These are phyloP conservation scores for Halichoerus grypus DNA, from an alignment of 2,113 vertebrate genomes.

Conservation along the genomic window DNA sequence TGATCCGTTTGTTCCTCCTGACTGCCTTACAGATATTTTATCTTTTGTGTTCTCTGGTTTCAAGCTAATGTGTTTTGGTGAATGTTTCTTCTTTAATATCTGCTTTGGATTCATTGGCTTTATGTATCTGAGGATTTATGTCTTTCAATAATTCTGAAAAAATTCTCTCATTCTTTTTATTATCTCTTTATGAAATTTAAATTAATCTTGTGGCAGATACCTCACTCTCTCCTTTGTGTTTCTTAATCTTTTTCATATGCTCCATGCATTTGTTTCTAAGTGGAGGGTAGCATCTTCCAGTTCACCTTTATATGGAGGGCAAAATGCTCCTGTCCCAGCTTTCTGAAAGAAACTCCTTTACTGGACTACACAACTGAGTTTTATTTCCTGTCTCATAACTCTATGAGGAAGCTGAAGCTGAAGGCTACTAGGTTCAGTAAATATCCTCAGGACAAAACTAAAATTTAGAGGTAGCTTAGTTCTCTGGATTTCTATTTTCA, in stretches of 20 bases:
- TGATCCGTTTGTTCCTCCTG: neutral
- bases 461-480: neutral
- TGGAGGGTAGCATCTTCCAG: neutral
- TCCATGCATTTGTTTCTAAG: neutral
- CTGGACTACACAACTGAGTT: neutral
- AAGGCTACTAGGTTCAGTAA: neutral
- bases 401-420: neutral
- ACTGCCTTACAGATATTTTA: neutral
- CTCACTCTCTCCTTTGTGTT: neutral
- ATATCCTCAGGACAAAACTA: neutral
- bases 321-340: neutral
- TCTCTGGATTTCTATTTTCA: neutral
- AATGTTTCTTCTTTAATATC: neutral
- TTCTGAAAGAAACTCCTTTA: neutral
- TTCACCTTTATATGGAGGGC: neutral
- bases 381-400: neutral
- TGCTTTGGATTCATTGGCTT: neutral
- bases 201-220: neutral
- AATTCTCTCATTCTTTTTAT: neutral
- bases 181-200: neutral
- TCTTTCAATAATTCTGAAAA: slow-evolving; percentile 52
- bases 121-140: neutral
- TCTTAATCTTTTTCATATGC: neutral
- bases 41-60: neutral
- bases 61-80: neutral